Evolutionary conservation across 2,888 invertebrate species (phyloP).

Genomic region (Rhabditoides inermis): DNA sequence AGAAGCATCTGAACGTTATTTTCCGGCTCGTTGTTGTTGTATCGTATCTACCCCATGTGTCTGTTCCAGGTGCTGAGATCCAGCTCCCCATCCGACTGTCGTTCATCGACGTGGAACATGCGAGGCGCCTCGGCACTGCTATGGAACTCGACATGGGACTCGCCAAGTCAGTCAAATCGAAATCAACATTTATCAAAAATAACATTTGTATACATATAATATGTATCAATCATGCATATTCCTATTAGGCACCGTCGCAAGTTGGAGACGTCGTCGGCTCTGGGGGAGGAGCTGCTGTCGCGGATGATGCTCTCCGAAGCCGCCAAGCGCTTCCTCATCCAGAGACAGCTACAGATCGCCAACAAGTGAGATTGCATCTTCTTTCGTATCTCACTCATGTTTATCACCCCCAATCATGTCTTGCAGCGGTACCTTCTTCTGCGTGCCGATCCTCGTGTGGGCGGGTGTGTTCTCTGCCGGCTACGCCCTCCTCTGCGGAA

Average conservation of each 20-base stretch:
- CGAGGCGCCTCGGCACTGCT: slow-evolving; percentile 26
- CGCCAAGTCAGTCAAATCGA: slow-evolving; percentile 17
- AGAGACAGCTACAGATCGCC: slow-evolving; percentile 27
- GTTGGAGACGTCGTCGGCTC: slow-evolving; percentile 23
- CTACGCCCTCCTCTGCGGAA: slow-evolving; percentile 16
- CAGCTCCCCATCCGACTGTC: slow-evolving; percentile 29
- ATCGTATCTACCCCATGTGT: no score
- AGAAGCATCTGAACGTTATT: no score
- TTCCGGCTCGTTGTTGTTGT: no score
- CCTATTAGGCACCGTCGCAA: slow-evolving; percentile 27
- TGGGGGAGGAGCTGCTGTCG: slow-evolving; percentile 29
- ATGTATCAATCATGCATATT: background rate
- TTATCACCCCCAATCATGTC: background rate
- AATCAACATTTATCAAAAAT: slow-evolving; percentile 1
- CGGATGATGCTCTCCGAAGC: slow-evolving; percentile 29
- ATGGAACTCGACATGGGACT: slow-evolving; percentile 32
- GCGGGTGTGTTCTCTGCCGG: slow-evolving; percentile 18
- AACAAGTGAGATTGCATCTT: slow-evolving; percentile 17
- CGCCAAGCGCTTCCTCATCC: slow-evolving; percentile 28
- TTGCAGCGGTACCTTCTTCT: slow-evolving; percentile 28
- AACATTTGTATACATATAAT: background rate
- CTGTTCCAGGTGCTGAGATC: slow-evolving; percentile 31
- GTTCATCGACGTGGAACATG: slow-evolving; percentile 31
- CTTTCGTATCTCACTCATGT: background rate
- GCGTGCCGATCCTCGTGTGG: slow-evolving; percentile 26